phyloP scores from a whole-genome alignment of 2,113 vertebrate species.

The Pelodiscus sinensis region DNA sequence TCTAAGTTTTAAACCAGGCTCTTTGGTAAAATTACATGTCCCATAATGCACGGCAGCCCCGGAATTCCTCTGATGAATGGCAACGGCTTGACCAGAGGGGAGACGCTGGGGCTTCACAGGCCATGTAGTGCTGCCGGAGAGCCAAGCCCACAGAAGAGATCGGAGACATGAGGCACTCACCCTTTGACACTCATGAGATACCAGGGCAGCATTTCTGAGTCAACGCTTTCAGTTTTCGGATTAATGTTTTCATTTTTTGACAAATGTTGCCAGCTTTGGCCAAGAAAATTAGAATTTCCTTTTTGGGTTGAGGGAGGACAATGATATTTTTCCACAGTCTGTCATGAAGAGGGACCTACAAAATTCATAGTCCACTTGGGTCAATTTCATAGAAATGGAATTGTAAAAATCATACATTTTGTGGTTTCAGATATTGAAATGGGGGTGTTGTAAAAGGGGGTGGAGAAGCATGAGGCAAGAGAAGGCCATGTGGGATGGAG shows the following conservation, averaged over 20 bases:
- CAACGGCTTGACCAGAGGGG: background rate
- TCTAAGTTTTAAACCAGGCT: background rate
- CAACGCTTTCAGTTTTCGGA: background rate
- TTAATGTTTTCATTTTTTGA: background rate
- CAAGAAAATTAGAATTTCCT: background rate
- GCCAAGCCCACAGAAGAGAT: background rate
- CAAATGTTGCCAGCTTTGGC: background rate
- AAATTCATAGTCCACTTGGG: too few relatives aligned
- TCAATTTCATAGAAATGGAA: too few relatives aligned
- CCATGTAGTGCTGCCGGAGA: background rate
- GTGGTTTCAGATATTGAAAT: too few relatives aligned
- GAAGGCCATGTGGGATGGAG: too few relatives aligned
- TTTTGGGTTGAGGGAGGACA: background rate
- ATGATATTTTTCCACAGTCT: background rate
- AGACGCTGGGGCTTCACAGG: background rate
- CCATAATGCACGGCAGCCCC: background rate
- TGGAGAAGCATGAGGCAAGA: too few relatives aligned
- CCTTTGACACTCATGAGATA: background rate
- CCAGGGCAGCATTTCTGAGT: background rate
- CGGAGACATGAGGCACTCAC: background rate
- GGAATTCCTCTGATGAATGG: too few relatives aligned
- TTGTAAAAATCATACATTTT: too few relatives aligned
- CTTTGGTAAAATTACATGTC: background rate
- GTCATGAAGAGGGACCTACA: background rate
- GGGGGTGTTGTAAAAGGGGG: too few relatives aligned